Evolutionary conservation across 2,888 invertebrate genomes (phyloP), one percentile per base, ranked within the genome.

Genomic region (Pharmacophagus antenor): DNA sequence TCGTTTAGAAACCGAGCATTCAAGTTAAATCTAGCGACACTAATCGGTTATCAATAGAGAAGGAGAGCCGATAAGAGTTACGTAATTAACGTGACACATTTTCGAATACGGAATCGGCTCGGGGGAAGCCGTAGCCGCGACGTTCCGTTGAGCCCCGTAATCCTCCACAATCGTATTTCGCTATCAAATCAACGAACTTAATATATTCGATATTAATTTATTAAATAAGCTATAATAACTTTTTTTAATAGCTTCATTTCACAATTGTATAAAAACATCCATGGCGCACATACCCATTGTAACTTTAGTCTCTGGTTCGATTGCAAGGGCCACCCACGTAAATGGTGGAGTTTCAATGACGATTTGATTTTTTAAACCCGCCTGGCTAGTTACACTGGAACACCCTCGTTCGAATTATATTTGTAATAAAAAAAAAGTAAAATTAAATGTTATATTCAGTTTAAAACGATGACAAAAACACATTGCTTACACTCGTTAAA

Each of bases 1-100:
- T 27, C 62, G 61, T 53, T 62, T 58, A 56, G 55, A 60, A 52
- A 61, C 58, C 58, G n/a, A 56, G 63, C 51, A 65, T 70, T 71
- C 57, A 64, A 51, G 65, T 64, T 62, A 63, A 70, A 70, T 70
- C 67, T 68, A 59, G 58, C 56, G 70, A 58, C 64, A 67, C 56
- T 68, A 68, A 71, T 67, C 46, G 54, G 67, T 56, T 65, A 67
- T 70, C 67, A 67, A 70, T 67, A 62, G 66, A 55, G 46, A 57
- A 60, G 56, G 62, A 58, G 53, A 52, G 48, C 56, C 61, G 61
- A 63, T 62, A 58, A 62, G 59, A 63, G 63, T 64, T 65, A 63
- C 59, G 64, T 64, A 69, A 69, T 69, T 65, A 68, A 61, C 61
- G 47, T 56, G 53, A 53, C 56, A 61, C 56, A 61, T 61, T 61